Conservation (phyloP, 2,113 vertebrate genomes). For the Bufo gargarizans region DNA sequence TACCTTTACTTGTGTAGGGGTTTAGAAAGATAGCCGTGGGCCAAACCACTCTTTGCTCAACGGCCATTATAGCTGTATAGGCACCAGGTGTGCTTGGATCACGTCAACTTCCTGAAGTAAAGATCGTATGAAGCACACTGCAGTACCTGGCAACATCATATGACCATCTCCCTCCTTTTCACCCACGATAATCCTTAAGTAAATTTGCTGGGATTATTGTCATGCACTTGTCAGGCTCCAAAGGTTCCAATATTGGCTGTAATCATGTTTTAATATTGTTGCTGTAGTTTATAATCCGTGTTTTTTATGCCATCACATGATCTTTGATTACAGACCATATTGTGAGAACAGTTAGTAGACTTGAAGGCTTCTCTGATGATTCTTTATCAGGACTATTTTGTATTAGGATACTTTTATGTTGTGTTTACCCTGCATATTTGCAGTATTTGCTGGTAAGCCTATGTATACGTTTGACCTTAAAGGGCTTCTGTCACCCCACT, state of each 20-base stretch:
- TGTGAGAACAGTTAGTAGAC: background rate
- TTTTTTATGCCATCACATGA: background rate
- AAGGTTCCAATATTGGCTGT: too few relatives aligned
- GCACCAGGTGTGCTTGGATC: background rate
- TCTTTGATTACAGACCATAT: background rate
- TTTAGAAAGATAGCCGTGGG: too few relatives aligned
- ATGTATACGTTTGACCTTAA: too few relatives aligned
- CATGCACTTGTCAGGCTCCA: too few relatives aligned
- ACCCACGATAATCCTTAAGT: background rate
- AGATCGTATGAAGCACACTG: background rate
- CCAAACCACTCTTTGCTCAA: too few relatives aligned
- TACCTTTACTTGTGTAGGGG: too few relatives aligned
- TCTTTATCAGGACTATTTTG: background rate
- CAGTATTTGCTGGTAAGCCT: too few relatives aligned
- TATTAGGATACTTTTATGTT: background rate
- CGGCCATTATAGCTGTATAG: too few relatives aligned
- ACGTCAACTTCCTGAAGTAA: background rate
- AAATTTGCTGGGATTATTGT: background rate
- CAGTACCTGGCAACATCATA: background rate
- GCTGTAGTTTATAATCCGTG: background rate
- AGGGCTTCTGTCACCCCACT: too few relatives aligned
- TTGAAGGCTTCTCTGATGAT: background rate
- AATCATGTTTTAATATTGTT: background rate
- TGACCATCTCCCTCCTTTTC: background rate
- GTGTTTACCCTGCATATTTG: too few relatives aligned